Percentiles rank a stretch among this genome's conserved stretches.
These are phyloP conservation scores for Drosophila ezoana DNA, from an alignment of 2,888 invertebrate genomes.

Conservation along the genomic window DNA sequence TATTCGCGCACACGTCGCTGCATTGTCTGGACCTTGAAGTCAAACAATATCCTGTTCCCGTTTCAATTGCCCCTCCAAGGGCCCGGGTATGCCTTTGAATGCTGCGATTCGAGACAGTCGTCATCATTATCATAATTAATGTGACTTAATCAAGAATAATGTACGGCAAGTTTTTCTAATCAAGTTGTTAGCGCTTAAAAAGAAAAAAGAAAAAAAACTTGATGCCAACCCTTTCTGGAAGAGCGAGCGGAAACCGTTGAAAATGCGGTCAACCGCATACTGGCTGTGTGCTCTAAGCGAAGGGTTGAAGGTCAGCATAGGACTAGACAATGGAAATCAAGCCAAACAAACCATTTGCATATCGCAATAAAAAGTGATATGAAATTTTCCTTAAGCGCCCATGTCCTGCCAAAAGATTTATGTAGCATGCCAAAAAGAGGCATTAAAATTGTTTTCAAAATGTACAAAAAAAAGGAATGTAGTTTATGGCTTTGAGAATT, in stretches of 20 bases:
- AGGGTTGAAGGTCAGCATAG: slow-evolving; percentile 74
- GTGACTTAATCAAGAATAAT: slow-evolving; percentile 83
- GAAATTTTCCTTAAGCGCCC: slow-evolving; percentile 47
- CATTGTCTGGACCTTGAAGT: slow-evolving; percentile 38
- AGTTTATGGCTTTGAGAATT: slow-evolving; percentile 55
- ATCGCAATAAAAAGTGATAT: slow-evolving; percentile 67
- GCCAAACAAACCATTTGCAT: slow-evolving; percentile 66
- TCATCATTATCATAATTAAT: slow-evolving; percentile 83
- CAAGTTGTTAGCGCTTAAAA: slow-evolving; percentile 63
- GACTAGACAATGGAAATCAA: slow-evolving; percentile 19
- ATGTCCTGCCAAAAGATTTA: slow-evolving; percentile 68
- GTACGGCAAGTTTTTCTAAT: slow-evolving; percentile 66
- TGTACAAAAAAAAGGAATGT: slow-evolving; percentile 15
- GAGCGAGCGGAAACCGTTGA: slow-evolving; percentile 37
- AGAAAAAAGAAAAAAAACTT: slow-evolving; percentile 8
- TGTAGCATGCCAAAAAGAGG: slow-evolving; percentile 54
- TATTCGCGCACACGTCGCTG: slow-evolving; percentile 69
- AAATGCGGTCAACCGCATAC: slow-evolving; percentile 81
- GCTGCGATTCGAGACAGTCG: slow-evolving; percentile 66
- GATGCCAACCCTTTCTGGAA: slow-evolving; percentile 47
- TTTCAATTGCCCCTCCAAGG: slow-evolving; percentile 75
- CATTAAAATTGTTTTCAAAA: slow-evolving; percentile 48
- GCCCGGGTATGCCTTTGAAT: slow-evolving; percentile 1
- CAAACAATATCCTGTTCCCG: slow-evolving; percentile 75
- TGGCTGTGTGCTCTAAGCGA: slow-evolving; percentile 27